Base-by-base conservation (phyloP, 2,113 vertebrate species). In the Aix galericulata region DNA sequence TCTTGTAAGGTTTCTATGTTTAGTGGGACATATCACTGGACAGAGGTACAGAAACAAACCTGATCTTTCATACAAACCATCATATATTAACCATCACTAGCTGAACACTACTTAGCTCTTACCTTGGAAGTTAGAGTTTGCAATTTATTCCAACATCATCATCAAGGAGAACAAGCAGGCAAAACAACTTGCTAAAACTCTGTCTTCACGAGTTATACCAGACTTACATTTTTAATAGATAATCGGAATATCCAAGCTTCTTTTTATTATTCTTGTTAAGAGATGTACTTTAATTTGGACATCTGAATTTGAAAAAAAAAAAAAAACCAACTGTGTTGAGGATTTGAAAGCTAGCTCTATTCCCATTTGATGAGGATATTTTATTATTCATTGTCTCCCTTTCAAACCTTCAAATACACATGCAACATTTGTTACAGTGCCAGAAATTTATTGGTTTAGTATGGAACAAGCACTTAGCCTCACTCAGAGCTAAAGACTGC, bases 401-500 rank as follows among this genome's bases (percentile, higher is more conserved):
- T 71, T 91, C 68, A 88, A 80, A 77, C 48, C 21, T 94, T 82
- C 62, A 82, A 91, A 89, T 48, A 82, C 78, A 76, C 29, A 48
- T 23, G 17, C 44, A 85, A 52, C 9, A 9, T 73, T 66, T 87
- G 18, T 78, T 82, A 26, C 34, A 62, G 66, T 32, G 78, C 67
- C 67, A 92, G 56, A 23, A 76, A 44, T 91, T 92, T 17, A 59
- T 53, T 75, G 78, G 11, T 59, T 87, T 90, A 44, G 74, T 87
- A 55, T 93, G 60, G 46, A 91, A 53, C 23, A 89, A 68, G 62
- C 27, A 31, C 58, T 84, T 44, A 62, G 44, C 44, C 81, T 40
- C 52, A 36, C 60, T 66, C 63, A 91, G 71, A 91, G 42, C 21
- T 68, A 67, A 86, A 38, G 52, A 74, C n/a, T 50, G 74, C 46